Base-by-base conservation (phyloP, 1,140 invertebrate genomes). In the Lineus longissimus region DNA sequence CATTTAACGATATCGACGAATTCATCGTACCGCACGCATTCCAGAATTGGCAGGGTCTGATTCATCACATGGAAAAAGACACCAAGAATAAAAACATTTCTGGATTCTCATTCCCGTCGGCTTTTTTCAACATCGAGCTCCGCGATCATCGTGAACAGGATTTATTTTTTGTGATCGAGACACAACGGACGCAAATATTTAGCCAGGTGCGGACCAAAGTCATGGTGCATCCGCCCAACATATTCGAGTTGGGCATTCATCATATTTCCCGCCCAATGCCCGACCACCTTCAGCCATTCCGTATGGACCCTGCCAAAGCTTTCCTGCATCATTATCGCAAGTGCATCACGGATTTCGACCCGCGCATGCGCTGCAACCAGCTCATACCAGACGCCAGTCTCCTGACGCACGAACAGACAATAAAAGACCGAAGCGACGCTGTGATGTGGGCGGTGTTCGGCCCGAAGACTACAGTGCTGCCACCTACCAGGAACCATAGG, bases 251-350 rank as follows among this genome's bases (percentile, higher is more conserved):
- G 55, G 80, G 80, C 2, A 80, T 82, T 13, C 80, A 82, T 58
- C 80, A 82, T 63, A 69, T 80, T 0, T 78, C 74, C 43, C 67
- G 68, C 60, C 51, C 67, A 9, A 15, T 77, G n/a, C 27, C 61
- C 29, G 68, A 72, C 9, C 60, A 60, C 23, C 55, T 51, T 4
- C 55, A 58, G 54, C 61, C 67, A 15, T 19, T 68, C 13, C 43
- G 65, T 15, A 71, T 79, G 7, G 60, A 64, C 22, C 85, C 90
- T 0, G 88, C 91, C 55, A 85, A 89, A 0, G 94, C 90, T 0
- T 90, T 95, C 61, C 82, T 98, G 25, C 94, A 97, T 74, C 94
- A 97, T 76, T 97, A 97, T 76, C 80, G 94, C 36, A 58, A 68
- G 25, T 81, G 79, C 65, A 61, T 70, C 7, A 65, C 45, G 23